A percentile compares a stretch with the other conserved stretches of the same genome.
Conservation (phyloP, 2,888 invertebrate species). For the Crematogaster levior region DNA sequence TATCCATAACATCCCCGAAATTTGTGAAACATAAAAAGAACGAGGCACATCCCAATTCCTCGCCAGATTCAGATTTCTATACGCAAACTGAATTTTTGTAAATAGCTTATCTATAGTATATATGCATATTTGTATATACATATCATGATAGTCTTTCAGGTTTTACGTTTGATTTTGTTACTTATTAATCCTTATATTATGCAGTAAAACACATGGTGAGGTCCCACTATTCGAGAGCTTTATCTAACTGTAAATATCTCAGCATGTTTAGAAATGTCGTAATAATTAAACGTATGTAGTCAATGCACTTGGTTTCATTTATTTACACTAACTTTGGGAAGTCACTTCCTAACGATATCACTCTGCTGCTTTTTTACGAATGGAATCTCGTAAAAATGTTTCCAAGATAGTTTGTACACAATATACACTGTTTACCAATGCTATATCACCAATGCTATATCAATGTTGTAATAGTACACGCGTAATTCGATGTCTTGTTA, state of each 20-base stretch:
- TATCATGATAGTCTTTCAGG: constrained; percentile 48
- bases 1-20: constrained; percentile 73
- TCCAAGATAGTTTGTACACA: not conserved
- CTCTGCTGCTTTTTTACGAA: constrained; percentile 39
- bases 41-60: constrained; percentile 53
- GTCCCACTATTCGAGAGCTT: constrained; percentile 70
- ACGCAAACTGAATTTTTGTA: constrained; percentile 75
- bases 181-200: constrained; percentile 48
- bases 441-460: constrained; percentile 58
- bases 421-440: constrained; percentile 11
- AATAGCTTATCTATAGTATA: constrained; percentile 64
- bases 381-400: constrained; percentile 7
- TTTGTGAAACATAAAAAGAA: constrained; percentile 54
- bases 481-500: constrained; percentile 7
- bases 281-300: constrained; percentile 79
- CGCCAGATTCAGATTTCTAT: constrained; percentile 57
- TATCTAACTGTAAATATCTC: constrained; percentile 73
- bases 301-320: constrained; percentile 80
- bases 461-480: constrained; percentile 2
- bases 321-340: constrained; percentile 75
- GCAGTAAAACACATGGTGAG: constrained; percentile 63
- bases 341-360: constrained; percentile 18
- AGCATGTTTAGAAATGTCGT: constrained; percentile 77
- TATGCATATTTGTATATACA: constrained; percentile 63
- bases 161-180: constrained; percentile 48